These are phyloP conservation scores for Nasonia longicornis DNA, from an alignment of 1,140 invertebrate genomes.

Conservation along the genomic window DNA sequence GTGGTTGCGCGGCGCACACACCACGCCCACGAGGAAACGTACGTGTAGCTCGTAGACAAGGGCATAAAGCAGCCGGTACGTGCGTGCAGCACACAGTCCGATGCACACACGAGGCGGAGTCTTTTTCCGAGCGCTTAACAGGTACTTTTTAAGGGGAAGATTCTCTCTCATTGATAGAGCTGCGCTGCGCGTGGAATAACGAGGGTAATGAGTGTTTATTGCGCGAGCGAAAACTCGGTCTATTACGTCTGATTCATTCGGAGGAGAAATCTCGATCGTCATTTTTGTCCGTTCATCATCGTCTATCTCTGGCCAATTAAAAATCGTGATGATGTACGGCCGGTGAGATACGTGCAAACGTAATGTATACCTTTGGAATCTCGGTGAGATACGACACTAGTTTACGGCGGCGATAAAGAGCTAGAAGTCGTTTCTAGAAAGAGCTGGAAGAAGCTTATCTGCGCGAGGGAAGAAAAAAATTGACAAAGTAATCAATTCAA, in stretches of 20 bases:
- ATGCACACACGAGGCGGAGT: background rate
- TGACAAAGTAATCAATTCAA: conserved; percentile 7
- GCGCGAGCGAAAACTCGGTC: background rate
- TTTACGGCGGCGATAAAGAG: background rate
- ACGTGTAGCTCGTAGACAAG: conserved; percentile 15
- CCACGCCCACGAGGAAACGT: conserved; percentile 1
- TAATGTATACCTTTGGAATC: too few species aligned
- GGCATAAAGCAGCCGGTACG: conserved; percentile 11
- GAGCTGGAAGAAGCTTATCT: too few species aligned
- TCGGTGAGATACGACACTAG: too few species aligned
- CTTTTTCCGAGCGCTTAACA: conserved; percentile 9
- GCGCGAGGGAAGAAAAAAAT: background rate
- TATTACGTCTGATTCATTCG: background rate
- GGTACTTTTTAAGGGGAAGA: background rate
- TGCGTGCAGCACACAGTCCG: background rate
- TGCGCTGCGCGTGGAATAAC: background rate
- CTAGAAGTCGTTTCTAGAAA: too few species aligned
- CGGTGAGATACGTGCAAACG: too few species aligned
- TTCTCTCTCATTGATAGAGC: background rate
- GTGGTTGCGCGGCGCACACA: background rate
- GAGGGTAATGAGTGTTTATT: background rate
- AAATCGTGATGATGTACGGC: too few species aligned
- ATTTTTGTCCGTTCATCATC: background rate
- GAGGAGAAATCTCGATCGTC: background rate
- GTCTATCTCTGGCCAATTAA: too few species aligned